Evolutionary conservation across 2,113 vertebrate genomes (phyloP).

Genomic region (Hypocryptadius cinnamomeus): DNA sequence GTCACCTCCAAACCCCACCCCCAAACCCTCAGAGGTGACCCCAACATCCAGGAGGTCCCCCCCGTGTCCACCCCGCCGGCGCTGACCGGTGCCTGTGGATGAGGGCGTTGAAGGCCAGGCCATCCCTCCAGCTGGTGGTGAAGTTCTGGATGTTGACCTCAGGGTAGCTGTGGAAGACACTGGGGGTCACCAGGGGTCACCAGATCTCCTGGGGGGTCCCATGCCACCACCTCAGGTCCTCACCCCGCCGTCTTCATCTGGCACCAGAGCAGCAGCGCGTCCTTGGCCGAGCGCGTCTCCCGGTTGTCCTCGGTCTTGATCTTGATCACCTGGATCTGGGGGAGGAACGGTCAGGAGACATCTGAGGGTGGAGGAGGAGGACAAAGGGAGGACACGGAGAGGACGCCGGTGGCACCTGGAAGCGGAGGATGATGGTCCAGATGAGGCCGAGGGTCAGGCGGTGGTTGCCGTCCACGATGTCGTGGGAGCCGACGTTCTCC

Average conservation of each 20-base stretch:
- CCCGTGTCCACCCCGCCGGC: fast-evolving
- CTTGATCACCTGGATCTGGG: slow-evolving; percentile 92
- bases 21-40: neutral
- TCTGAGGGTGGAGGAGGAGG: too few species aligned
- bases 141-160: slow-evolving; percentile 97
- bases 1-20: neutral
- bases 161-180: slow-evolving; percentile 73
- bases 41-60: fast-evolving
- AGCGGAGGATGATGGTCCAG: slow-evolving; percentile 96
- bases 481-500: slow-evolving; percentile 94
- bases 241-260: slow-evolving; percentile 95
- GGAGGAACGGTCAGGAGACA: neutral
- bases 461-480: slow-evolving; percentile 94
- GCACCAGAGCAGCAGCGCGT: slow-evolving; percentile 92
- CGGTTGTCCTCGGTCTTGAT: slow-evolving; percentile 93
- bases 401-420: slow-evolving; percentile 73
- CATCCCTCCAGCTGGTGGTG: slow-evolving; percentile 93
- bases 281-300: slow-evolving; percentile 93
- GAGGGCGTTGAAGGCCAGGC: slow-evolving; percentile 92
- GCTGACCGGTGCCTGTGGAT: slow-evolving; percentile 90
- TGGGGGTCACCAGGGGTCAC: neutral
- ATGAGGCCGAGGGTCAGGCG: slow-evolving; percentile 89
- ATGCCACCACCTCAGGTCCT: neutral
- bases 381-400: neutral
- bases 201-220: neutral